A percentile compares a stretch with the other conserved stretches of the same genome.
These are phyloP conservation scores for Lutraria lutraria DNA, from an alignment of 2,888 invertebrate species.

Conservation along the genomic window DNA sequence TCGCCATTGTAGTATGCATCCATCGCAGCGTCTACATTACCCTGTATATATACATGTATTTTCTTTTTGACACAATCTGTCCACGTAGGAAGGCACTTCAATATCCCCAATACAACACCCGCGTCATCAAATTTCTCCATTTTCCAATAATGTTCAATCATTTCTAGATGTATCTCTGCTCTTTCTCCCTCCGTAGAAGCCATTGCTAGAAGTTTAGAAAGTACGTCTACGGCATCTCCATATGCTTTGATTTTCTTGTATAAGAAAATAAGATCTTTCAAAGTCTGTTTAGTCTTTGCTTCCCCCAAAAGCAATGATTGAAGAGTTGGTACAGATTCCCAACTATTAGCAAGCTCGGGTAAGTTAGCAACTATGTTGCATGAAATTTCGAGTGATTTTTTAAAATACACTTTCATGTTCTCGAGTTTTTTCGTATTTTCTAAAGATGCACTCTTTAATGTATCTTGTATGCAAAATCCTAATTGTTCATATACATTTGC, in stretches of 20 bases:
- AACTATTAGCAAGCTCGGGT: conserved; percentile 38
- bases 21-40: background rate
- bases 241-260: conserved; percentile 43
- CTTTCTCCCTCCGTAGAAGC: conserved; percentile 9
- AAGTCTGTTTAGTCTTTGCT: conserved; percentile 24
- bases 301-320: conserved; percentile 13
- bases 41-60: background rate
- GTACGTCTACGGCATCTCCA: conserved; percentile 33
- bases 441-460: background rate
- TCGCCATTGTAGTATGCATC: conserved; percentile 28
- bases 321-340: conserved; percentile 43
- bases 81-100: conserved; percentile 40
- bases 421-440: background rate
- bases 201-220: conserved; percentile 8
- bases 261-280: conserved; percentile 41
- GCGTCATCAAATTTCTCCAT: conserved; percentile 47
- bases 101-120: conserved; percentile 27
- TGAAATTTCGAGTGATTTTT: conserved; percentile 41
- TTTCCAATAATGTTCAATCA: conserved; percentile 32
- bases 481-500: conserved; percentile 58
- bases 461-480: conserved; percentile 49
- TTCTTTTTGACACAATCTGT: conserved; percentile 26
- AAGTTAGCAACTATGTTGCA: conserved; percentile 41
- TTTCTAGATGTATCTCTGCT: conserved; percentile 10
- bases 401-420: conserved; percentile 42